These are phyloP conservation scores for Dendroctonus valens DNA, from an alignment of 1,140 invertebrate species.

Conservation along the genomic window DNA sequence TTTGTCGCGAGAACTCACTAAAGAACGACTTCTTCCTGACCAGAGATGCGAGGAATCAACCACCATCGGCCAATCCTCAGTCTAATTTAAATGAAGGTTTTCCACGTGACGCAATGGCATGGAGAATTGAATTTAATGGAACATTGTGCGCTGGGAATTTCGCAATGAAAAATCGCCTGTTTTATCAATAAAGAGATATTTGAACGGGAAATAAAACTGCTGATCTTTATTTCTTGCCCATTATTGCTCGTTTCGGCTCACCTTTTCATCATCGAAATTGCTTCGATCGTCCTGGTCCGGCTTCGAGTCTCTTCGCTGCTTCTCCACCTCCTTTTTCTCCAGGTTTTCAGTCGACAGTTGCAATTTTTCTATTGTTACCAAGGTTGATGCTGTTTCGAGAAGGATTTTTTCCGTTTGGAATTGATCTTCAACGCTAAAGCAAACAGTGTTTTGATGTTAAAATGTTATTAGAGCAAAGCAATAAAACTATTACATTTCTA, in stretches of 20 bases:
- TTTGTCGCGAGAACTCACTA: too few relatives aligned
- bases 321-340: conserved; percentile 31
- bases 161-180: too few relatives aligned
- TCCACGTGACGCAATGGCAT: too few relatives aligned
- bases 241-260: background rate
- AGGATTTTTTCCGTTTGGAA: conserved; percentile 40
- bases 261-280: conserved; percentile 44
- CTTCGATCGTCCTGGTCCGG: conserved; percentile 33
- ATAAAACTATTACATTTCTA: background rate
- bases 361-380: conserved; percentile 40
- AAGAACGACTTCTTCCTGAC: too few relatives aligned
- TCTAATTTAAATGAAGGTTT: too few relatives aligned
- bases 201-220: background rate
- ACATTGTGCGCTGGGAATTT: too few relatives aligned
- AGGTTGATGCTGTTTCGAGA: conserved; percentile 39
- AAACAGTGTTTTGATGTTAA: background rate
- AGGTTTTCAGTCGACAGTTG: conserved; percentile 33
- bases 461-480: background rate
- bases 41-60: too few relatives aligned
- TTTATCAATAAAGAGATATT: too few relatives aligned
- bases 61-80: too few relatives aligned
- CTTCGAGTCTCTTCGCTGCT: conserved; percentile 37
- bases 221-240: background rate
- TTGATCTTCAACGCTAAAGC: conserved; percentile 10
- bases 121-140: too few relatives aligned